phyloP scores from a whole-genome alignment of 1,140 invertebrate species.

The Tribolium castaneum region DNA sequence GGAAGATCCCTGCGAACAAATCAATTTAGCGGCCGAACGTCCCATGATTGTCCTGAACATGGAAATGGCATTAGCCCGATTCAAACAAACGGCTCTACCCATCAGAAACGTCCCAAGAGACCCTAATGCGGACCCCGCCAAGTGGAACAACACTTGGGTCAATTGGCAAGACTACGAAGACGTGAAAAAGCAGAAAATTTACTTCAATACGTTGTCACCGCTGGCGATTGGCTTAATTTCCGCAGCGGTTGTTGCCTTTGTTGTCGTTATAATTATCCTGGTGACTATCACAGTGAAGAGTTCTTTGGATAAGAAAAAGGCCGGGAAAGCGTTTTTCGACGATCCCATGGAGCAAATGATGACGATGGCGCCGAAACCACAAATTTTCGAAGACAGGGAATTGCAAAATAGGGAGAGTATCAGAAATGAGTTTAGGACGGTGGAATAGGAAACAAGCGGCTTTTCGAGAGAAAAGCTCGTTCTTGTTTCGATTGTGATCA shows the following conservation, averaged over 20 bases:
- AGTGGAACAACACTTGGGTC: slow-evolving; percentile 69
- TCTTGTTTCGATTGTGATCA: slow-evolving; percentile 5
- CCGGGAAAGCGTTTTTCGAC: neutral
- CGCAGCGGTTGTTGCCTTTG: slow-evolving; percentile 50
- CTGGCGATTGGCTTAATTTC: slow-evolving; percentile 53
- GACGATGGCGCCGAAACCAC: neutral
- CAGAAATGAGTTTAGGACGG: slow-evolving; percentile 22
- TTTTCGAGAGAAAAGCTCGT: neutral
- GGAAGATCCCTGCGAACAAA: slow-evolving; percentile 81
- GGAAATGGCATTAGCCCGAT: slow-evolving; percentile 64
- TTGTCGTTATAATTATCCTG: slow-evolving; percentile 48
- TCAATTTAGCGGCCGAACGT: slow-evolving; percentile 71
- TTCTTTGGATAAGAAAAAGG: neutral
- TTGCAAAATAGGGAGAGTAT: slow-evolving; percentile 12
- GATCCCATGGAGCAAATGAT: neutral
- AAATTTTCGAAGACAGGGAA: slow-evolving; percentile 32
- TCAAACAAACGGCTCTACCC: slow-evolving; percentile 65
- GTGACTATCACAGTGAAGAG: slow-evolving; percentile 4
- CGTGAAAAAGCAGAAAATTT: slow-evolving; percentile 46
- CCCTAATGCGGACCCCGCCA: slow-evolving; percentile 67
- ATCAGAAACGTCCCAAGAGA: slow-evolving; percentile 69
- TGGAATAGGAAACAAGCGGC: slow-evolving; percentile 6
- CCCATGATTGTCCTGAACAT: slow-evolving; percentile 66
- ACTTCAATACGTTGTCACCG: slow-evolving; percentile 49
- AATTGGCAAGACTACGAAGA: slow-evolving; percentile 67